A percentile compares a stretch with the other conserved stretches of the same genome.
These are phyloP conservation scores for Macaca nemestrina DNA, from an alignment of 2,113 vertebrate species.

Conservation along the genomic window DNA sequence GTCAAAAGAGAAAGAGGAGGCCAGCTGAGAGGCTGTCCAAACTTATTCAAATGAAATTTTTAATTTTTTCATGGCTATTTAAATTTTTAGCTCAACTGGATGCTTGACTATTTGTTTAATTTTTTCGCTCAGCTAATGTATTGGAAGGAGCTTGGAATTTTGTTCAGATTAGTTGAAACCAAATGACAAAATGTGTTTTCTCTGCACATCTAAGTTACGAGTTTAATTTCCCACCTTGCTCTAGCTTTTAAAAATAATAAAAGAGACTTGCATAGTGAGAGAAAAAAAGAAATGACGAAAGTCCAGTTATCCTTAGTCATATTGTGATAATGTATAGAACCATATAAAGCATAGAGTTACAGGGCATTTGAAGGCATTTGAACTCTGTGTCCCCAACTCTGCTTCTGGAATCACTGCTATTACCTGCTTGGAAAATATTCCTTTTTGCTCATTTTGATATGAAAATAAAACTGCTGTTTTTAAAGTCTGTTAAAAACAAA, in stretches of 20 bases:
- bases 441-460: constrained; percentile 18
- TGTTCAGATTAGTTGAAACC: background rate
- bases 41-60: background rate
- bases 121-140: background rate
- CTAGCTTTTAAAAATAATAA: constrained; percentile 36
- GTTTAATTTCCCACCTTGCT: constrained; percentile 33
- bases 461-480: background rate
- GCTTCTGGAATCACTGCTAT: background rate
- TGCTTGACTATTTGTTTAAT: background rate
- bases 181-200: constrained; percentile 26
- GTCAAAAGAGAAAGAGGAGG: background rate
- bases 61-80: background rate
- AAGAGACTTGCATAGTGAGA: background rate
- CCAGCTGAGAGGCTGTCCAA: background rate
- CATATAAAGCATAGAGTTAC: background rate
- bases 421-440: background rate
- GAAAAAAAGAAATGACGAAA: background rate
- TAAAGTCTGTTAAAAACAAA: background rate
- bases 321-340: background rate
- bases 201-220: background rate
- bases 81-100: background rate
- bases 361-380: background rate
- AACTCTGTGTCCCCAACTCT: background rate
- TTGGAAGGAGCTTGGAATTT: background rate
- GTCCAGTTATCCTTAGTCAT: background rate